Evolutionary conservation across 2,113 vertebrate species (phyloP).

Genomic region (Tapirus terrestris): DNA sequence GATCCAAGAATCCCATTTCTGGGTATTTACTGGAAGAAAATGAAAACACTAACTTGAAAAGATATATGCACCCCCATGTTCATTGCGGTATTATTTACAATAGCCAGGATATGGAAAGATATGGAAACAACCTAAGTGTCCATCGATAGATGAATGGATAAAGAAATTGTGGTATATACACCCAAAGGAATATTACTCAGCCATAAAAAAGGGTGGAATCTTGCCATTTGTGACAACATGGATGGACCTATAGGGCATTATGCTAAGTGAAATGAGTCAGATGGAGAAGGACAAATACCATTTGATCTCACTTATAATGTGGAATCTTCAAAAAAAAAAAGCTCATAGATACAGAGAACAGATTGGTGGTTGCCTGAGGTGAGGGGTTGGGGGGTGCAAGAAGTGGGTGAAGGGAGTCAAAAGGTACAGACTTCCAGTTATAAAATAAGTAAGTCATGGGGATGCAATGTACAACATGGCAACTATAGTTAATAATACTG

Average conservation of each 20-base stretch:
- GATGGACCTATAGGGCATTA: not conserved
- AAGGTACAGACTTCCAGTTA: not conserved
- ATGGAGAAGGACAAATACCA: not conserved
- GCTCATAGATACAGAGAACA: not conserved
- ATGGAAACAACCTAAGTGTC: not conserved
- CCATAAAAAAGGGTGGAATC: not conserved
- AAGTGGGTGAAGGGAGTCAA: not conserved
- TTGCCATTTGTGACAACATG: not conserved
- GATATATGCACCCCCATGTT: not conserved
- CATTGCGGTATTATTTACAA: not conserved
- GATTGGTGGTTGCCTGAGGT: not conserved
- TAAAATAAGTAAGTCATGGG: not conserved
- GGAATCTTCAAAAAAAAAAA: not conserved
- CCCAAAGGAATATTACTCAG: not conserved
- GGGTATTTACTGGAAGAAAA: not conserved
- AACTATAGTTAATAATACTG: not conserved
- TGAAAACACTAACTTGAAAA: not conserved
- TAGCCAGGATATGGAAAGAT: not conserved
- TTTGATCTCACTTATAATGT: not conserved
- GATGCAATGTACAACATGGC: not conserved
- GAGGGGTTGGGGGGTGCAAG: not conserved
- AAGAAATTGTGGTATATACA: not conserved
- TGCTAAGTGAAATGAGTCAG: not conserved
- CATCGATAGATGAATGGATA: not conserved
- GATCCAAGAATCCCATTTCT: not conserved